Base-by-base conservation (phyloP, 1,140 invertebrate genomes). In the Drosophila bocqueti region DNA sequence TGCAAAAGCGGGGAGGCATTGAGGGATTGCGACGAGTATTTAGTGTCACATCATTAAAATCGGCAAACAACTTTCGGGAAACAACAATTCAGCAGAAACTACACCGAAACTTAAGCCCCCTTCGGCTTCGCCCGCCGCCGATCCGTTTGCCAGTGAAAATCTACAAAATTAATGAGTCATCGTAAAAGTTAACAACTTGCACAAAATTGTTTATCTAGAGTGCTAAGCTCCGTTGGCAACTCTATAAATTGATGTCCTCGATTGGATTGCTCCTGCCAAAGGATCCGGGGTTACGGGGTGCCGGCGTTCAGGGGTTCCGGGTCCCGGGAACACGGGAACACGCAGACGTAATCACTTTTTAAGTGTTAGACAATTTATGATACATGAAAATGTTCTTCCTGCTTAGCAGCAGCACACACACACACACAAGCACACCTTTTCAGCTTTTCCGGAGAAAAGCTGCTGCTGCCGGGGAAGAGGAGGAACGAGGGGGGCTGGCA, bases 181-280 rank as follows among this genome's bases (percentile, higher is more conserved):
- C 86, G 86, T 91, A 86, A 91, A 91, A 91, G 83, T 86, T 91
- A 91, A 91, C 86, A 91, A 91, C 86, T 91, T 91, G 87, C 81
- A 77, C 78, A 86, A 91, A 91, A 91, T 91, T 91, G 86, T 91
- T 91, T 91, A 91, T 91, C 86, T 91, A 86, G 91, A 91, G 87
- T 89, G 83, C 62, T 68, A 83, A 83, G 65, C 66, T 57, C 52
- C 60, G 55, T 46, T 57, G 54, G 63, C 63, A 54, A 57, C 64
- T 68, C 63, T 83, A 87, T 87, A 81, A 87, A 87, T 87, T 87
- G 66, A 81, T 84, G 77, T 89, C 59, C 73, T 73, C 84, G 83
- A 89, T 87, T 83, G 64, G 63, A 71, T 82, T 77, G 79, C 54
- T 59, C 65, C 65, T 42, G 61, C 55, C 76, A 64, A 64, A 62